Percentiles rank a stretch among this genome's conserved stretches.
These are phyloP conservation scores for Bursaphelenchus okinawaensis DNA, from an alignment of 2,888 invertebrate species.

Conservation along the genomic window DNA sequence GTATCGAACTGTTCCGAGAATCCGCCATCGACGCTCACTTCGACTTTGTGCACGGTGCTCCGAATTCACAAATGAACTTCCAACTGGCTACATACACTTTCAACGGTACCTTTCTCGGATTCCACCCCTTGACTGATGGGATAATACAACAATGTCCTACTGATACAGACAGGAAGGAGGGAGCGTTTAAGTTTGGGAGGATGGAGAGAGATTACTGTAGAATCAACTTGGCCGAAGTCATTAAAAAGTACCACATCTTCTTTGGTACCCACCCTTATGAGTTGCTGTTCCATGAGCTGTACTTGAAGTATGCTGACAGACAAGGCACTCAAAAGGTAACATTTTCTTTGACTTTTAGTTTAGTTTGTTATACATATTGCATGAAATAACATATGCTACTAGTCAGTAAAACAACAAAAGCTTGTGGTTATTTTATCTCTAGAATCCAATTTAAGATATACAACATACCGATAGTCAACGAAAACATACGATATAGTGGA, in stretches of 20 bases:
- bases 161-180: constrained; percentile 14
- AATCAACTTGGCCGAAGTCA: constrained; percentile 25
- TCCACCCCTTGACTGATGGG: constrained; percentile 42
- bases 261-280: constrained; percentile 9
- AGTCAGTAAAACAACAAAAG: too few relatives aligned
- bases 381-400: too few relatives aligned
- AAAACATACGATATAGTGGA: constrained; percentile 60
- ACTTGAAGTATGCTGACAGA: constrained; percentile 60
- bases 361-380: too few relatives aligned
- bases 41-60: constrained; percentile 21
- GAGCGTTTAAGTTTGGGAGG: constrained; percentile 59
- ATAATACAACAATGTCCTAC: constrained; percentile 58
- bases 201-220: constrained; percentile 45
- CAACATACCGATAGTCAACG: constrained; percentile 64
- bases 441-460: constrained; percentile 60
- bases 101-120: constrained; percentile 59
- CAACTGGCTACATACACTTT: constrained; percentile 54
- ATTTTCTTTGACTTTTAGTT: too few relatives aligned
- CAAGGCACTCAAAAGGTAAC: background rate
- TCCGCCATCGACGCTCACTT: constrained; percentile 38
- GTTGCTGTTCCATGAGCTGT: constrained; percentile 63
- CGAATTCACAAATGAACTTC: constrained; percentile 44
- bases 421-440: constrained; percentile 35
- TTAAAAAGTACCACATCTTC: background rate
- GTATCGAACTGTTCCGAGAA: constrained; percentile 39